Conservation (phyloP, 2,888 invertebrate genomes). For the Drosophila seclusa region DNA sequence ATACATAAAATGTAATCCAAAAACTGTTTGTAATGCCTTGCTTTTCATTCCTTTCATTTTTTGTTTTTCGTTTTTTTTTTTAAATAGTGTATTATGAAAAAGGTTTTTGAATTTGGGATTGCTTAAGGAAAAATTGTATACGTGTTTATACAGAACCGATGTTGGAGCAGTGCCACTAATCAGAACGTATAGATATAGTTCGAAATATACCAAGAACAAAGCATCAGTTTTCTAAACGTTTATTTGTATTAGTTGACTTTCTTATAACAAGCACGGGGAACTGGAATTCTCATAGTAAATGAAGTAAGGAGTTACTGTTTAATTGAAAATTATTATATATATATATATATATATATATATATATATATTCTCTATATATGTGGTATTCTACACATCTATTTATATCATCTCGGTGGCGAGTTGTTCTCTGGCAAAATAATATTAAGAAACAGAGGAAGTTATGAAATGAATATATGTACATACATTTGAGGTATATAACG, state of each 20-base stretch:
- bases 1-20: constrained; percentile 46
- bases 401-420: constrained; percentile 79
- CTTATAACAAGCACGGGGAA: constrained; percentile 77
- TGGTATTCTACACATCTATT: constrained; percentile 62
- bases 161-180: constrained; percentile 15
- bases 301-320: constrained; percentile 42
- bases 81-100: constrained; percentile 17
- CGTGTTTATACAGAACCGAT: constrained; percentile 23
- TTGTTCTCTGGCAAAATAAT: constrained; percentile 70
- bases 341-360: constrained; percentile 32
- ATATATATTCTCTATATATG: constrained; percentile 21
- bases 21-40: constrained; percentile 22
- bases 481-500: constrained; percentile 71
- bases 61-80: constrained; percentile 6
- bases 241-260: constrained; percentile 67
- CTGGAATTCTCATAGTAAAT: constrained; percentile 65
- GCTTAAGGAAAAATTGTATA: constrained; percentile 22
- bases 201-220: constrained; percentile 61
- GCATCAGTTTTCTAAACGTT: constrained; percentile 74
- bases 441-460: constrained; percentile 7
- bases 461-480: constrained; percentile 67
- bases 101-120: constrained; percentile 21
- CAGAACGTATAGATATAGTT: constrained; percentile 14
- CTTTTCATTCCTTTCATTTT: neutral
- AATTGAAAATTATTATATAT: constrained; percentile 50